phyloP scores from a whole-genome alignment of 2,113 vertebrate genomes.

The Emydura subglobosa region DNA sequence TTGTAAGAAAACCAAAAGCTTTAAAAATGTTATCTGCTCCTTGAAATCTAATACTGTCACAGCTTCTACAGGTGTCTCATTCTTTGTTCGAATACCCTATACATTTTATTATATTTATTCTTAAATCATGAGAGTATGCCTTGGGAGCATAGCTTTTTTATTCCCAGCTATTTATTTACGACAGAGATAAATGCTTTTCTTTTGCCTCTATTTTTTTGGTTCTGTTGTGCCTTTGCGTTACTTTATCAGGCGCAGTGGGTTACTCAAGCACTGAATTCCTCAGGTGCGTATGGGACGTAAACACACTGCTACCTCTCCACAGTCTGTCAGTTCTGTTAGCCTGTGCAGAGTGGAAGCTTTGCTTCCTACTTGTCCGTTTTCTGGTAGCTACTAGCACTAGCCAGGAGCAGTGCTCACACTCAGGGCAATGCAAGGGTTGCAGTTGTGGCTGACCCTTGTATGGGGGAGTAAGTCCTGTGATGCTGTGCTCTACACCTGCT shows the following conservation, averaged over 20 bases:
- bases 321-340: too few species aligned
- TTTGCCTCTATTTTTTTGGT: slow-evolving; percentile 14
- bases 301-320: too few species aligned
- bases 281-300: background rate
- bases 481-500: too few species aligned
- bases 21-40: slow-evolving; percentile 21
- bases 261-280: background rate
- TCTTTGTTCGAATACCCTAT: slow-evolving; percentile 16
- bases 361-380: too few species aligned
- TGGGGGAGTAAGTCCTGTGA: too few species aligned
- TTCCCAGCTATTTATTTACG: background rate
- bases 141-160: background rate
- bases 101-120: too few species aligned
- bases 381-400: too few species aligned
- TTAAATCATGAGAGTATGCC: background rate
- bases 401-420: background rate
- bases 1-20: background rate
- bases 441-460: background rate
- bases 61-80: background rate
- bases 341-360: too few species aligned
- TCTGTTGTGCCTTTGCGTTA: background rate
- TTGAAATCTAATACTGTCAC: background rate
- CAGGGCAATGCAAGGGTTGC: background rate
- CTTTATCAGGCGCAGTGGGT: background rate
- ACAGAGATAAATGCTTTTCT: background rate